Percentiles rank a stretch among this genome's conserved stretches.
phyloP scores from a whole-genome alignment of 2,797 vertebrate genomes.

The Pagetopsis macropterus region DNA sequence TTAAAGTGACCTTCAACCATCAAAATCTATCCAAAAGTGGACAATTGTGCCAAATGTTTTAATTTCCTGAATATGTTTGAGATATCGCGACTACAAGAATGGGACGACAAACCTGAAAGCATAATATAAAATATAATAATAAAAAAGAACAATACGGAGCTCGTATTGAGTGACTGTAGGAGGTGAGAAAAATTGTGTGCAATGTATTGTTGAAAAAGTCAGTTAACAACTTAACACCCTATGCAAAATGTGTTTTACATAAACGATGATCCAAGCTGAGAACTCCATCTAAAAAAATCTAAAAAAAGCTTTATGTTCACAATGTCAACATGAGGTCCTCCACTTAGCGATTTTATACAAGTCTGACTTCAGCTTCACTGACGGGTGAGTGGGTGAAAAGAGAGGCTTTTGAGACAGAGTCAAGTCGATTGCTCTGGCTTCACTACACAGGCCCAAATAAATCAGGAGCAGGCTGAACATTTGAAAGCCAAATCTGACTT shows the following conservation, averaged over 20 bases:
- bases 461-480: slow-evolving; percentile 52
- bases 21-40: no score
- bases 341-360: slow-evolving; percentile 17
- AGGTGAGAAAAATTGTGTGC: not conserved
- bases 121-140: no score
- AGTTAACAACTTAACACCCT: not conserved
- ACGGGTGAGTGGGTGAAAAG: slow-evolving; percentile 53
- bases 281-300: slow-evolving; percentile 26
- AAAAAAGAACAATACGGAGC: no score
- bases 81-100: no score
- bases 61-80: no score
- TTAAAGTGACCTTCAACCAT: no score
- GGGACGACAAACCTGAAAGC: no score
- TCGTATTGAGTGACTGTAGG: no score
- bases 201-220: no score
- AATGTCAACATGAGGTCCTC: slow-evolving; percentile 6
- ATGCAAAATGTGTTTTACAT: not conserved
- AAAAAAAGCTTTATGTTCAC: slow-evolving; percentile 18
- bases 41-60: no score
- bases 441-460: slow-evolving; percentile 47
- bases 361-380: slow-evolving; percentile 52
- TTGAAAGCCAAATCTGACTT: slow-evolving; percentile 56
- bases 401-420: slow-evolving; percentile 46
- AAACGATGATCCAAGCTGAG: not conserved
- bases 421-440: slow-evolving; percentile 55